Evolutionary conservation across 2,113 vertebrate genomes (phyloP), one percentile per base, ranked within the genome.

Genomic region (Centropristis striata): DNA sequence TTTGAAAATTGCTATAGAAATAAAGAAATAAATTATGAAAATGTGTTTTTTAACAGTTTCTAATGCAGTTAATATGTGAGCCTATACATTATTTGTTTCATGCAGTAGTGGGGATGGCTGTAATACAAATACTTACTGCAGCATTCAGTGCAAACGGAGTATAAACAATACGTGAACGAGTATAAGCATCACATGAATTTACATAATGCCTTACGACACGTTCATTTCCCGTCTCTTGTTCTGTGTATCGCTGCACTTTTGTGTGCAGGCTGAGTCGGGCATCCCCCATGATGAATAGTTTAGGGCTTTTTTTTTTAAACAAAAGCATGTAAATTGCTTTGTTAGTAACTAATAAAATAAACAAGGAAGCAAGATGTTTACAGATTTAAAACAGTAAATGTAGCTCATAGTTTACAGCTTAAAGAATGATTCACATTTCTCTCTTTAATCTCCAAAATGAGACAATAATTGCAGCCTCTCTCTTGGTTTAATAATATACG

Each of bases 261-360:
- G 66, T 36, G 15, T 18, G 39, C 37, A 36, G 25, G n/a, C 25
- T 53, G 32, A 71, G 18, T 44, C 18, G 8, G 1, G 27, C 64
- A 75, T 53, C 41, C 51, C 46, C 9, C 10, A 15, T 46, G 64
- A 61, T 23, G 64, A 78, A 51, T 36, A 16, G 11, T 0, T 37
- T n/a, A n/a, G n/a, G n/a, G n/a, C n/a, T n/a, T 79, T 74, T 44
- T 32, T 79, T 78, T 44, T 16, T 12, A 23, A 42, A 27, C 54
- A 66, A 60, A 72, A 72, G 42, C 71, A 61, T 76, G 54, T 55
- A 36, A 57, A 75, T 65, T 69, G 32, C 32, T 55, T 76, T 63
- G 60, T 63, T 41, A 58, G 57, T 78, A 69, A 57, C 73, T 63
- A 77, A 81, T 68, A 47, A 57, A 78, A 67, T 7, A 53, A 13